A percentile compares a stretch with the other conserved stretches of the same genome.
Evolutionary conservation across 1,140 invertebrate species (phyloP).

Genomic region (Lamellibrachia luymesi): DNA sequence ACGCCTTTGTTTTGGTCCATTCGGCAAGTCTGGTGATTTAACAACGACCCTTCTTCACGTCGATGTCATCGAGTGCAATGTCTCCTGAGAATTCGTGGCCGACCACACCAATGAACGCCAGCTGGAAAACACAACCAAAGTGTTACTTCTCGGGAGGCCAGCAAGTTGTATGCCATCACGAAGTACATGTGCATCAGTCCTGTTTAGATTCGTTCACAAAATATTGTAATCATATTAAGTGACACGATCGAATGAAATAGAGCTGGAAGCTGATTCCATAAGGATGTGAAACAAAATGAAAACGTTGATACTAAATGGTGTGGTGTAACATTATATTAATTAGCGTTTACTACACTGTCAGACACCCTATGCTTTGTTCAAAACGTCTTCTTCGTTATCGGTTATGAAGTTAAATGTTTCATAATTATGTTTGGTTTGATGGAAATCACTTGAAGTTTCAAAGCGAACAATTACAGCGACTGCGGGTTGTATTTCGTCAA

Average conservation of each 20-base stretch:
- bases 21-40: not conserved
- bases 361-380: too few relatives aligned
- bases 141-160: not conserved
- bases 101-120: conserved; percentile 6
- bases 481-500: too few relatives aligned
- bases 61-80: conserved; percentile 9
- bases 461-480: too few relatives aligned
- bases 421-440: too few relatives aligned
- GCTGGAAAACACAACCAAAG: not conserved
- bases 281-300: not conserved
- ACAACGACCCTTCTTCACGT: not conserved
- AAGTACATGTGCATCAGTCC: too few relatives aligned
- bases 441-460: too few relatives aligned
- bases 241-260: not conserved
- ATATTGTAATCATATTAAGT: not conserved
- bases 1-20: not conserved
- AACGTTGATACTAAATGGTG: not conserved
- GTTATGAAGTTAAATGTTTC: too few relatives aligned
- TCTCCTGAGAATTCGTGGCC: not conserved
- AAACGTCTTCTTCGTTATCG: too few relatives aligned
- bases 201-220: not conserved
- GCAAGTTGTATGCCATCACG: too few relatives aligned
- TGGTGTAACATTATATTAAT: not conserved
- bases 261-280: not conserved
- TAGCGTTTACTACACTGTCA: not conserved